Conservation (phyloP, 2,888 invertebrate genomes). For the Zootermopsis nevadensis region DNA sequence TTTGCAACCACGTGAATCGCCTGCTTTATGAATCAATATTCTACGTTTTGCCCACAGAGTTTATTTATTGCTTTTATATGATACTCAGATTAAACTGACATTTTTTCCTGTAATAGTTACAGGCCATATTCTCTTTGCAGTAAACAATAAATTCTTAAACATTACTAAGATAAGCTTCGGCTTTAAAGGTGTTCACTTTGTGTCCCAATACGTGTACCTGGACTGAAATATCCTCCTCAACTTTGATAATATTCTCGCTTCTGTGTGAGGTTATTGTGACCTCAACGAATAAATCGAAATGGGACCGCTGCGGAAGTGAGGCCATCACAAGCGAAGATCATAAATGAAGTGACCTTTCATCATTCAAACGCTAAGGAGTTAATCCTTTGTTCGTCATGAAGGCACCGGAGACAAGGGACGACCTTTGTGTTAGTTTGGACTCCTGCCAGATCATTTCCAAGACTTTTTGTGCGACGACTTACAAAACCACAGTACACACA, state of each 20-base stretch:
- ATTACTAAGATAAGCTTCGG: too few relatives aligned
- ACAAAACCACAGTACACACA: neutral
- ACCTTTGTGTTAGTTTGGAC: constrained; percentile 19
- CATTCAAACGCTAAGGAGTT: neutral
- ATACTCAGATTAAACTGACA: too few relatives aligned
- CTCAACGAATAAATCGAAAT: neutral
- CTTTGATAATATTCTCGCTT: neutral
- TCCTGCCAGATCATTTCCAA: constrained; percentile 18
- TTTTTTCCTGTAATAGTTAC: too few relatives aligned
- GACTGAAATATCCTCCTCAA: neutral
- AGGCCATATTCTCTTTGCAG: too few relatives aligned
- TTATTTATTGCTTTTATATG: too few relatives aligned
- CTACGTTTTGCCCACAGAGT: too few relatives aligned
- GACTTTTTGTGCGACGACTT: neutral
- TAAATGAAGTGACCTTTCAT: neutral
- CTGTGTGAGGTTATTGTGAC: neutral
- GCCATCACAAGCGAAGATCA: neutral
- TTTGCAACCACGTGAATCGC: too few relatives aligned
- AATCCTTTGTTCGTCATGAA: constrained; percentile 14
- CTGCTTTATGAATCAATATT: too few relatives aligned
- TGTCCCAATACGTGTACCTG: too few relatives aligned
- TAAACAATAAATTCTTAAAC: too few relatives aligned
- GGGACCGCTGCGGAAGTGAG: neutral
- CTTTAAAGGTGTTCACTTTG: too few relatives aligned
- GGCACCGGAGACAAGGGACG: neutral